These are phyloP conservation scores for Geococcyx californianus DNA, from an alignment of 2,113 vertebrate species.

Conservation along the genomic window DNA sequence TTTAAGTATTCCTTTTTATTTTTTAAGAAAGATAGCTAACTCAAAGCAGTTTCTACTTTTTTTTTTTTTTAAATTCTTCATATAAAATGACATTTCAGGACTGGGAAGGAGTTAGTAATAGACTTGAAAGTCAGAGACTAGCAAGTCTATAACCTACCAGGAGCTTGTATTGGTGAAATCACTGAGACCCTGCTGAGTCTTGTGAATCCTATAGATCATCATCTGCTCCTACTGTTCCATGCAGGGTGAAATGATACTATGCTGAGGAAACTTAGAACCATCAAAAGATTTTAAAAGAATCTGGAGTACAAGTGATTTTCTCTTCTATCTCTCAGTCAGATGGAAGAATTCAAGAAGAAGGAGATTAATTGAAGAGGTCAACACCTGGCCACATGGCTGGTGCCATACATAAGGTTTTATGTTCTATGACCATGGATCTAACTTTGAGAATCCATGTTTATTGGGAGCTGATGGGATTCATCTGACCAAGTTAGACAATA, in stretches of 20 bases:
- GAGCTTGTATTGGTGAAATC: not conserved
- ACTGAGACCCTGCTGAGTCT: fast-evolving
- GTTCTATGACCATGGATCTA: not conserved
- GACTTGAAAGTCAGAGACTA: not conserved
- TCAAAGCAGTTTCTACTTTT: not conserved
- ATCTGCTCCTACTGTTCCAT: fast-evolving
- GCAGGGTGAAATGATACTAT: not conserved
- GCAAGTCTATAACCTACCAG: not conserved
- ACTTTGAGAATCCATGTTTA: not conserved
- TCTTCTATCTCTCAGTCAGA: not conserved
- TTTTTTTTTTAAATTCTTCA: not conserved
- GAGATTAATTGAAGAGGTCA: too few species aligned
- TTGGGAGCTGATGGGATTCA: not conserved
- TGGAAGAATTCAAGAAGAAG: not conserved
- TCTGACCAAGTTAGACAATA: not conserved
- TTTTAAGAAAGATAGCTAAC: not conserved
- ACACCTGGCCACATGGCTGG: too few species aligned
- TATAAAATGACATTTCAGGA: not conserved
- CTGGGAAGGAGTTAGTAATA: not conserved
- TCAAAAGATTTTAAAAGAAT: not conserved
- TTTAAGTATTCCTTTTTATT: not conserved
- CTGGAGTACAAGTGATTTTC: not conserved
- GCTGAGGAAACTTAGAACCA: not conserved
- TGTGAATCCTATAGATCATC: not conserved
- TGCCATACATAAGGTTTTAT: too few species aligned